Evolutionary conservation across 1,140 invertebrate genomes (phyloP).

Genomic region (Drosophila navojoa): DNA sequence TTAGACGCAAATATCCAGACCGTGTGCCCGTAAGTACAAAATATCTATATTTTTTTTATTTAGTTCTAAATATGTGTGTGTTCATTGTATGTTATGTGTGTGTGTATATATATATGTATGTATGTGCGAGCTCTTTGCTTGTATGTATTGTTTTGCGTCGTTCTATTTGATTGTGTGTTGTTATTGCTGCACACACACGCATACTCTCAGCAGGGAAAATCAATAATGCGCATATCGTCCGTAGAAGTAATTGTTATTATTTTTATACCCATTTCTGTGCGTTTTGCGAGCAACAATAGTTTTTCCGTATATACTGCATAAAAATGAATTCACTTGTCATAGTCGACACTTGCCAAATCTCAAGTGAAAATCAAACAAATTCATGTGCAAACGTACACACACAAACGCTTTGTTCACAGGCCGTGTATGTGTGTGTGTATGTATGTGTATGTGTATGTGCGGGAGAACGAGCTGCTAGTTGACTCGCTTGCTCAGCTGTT

Average conservation of each 20-base stretch:
- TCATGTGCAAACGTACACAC: slow-evolving; percentile 30
- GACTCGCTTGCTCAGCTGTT: slow-evolving; percentile 74
- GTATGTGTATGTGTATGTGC: slow-evolving; percentile 11
- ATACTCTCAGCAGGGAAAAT: slow-evolving; percentile 55
- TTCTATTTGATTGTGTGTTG: slow-evolving; percentile 57
- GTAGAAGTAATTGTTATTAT: slow-evolving; percentile 49
- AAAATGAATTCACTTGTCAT: slow-evolving; percentile 26
- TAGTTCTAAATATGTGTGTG: slow-evolving; percentile 20
- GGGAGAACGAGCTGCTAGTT: slow-evolving; percentile 42
- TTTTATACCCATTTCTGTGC: slow-evolving; percentile 33
- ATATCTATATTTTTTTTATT: slow-evolving; percentile 11
- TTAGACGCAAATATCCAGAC: slow-evolving; percentile 93
- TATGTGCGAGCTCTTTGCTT: slow-evolving; percentile 41
- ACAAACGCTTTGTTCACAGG: slow-evolving; percentile 47
- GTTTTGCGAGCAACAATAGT: not conserved
- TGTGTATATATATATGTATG: not conserved
- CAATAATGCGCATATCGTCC: slow-evolving; percentile 73
- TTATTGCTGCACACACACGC: slow-evolving; percentile 36
- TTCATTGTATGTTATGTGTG: slow-evolving; percentile 37
- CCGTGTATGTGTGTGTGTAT: slow-evolving; percentile 3
- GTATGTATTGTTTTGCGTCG: slow-evolving; percentile 78
- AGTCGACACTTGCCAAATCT: slow-evolving; percentile 36
- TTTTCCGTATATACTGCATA: slow-evolving; percentile 19
- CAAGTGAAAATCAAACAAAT: slow-evolving; percentile 48
- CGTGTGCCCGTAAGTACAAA: slow-evolving; percentile 95